Conservation (phyloP, 2,797 vertebrate species). For the Sylvia borin region DNA sequence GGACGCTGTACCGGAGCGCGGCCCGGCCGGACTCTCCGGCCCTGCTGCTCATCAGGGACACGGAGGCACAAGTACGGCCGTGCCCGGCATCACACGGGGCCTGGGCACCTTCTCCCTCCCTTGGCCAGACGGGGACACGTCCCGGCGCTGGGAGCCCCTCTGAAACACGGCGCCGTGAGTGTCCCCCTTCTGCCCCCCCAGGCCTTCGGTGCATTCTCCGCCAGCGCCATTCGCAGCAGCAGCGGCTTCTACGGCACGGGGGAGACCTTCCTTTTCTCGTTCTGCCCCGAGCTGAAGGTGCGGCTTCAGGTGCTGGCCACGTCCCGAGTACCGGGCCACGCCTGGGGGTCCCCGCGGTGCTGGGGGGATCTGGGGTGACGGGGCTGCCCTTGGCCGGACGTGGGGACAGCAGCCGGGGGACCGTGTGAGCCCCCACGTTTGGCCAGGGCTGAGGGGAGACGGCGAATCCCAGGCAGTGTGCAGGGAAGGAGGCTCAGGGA, state of each 20-base stretch:
- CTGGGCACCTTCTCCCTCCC: not conserved
- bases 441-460: not conserved
- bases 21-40: conserved; percentile 15
- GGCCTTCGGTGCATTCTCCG: conserved; percentile 76
- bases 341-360: no score
- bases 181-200: not conserved
- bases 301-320: not conserved
- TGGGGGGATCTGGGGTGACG: not conserved
- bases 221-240: conserved; percentile 63
- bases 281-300: conserved; percentile 77
- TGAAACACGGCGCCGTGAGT: rapidly evolving
- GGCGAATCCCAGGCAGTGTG: not conserved
- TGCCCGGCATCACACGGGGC: not conserved
- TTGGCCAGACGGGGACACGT: not conserved
- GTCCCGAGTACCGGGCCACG: rapidly evolving
- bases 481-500: no score
- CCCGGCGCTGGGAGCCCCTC: rapidly evolving
- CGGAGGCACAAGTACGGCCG: conserved; percentile 48
- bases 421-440: rapidly evolving
- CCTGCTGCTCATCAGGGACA: conserved; percentile 69
- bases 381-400: rapidly evolving
- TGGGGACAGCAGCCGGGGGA: not conserved
- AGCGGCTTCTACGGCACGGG: conserved; percentile 75
- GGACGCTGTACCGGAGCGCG: conserved; percentile 61
- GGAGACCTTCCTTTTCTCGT: conserved; percentile 78